phyloP scores from a whole-genome alignment of 2,113 vertebrate species.

The Campylomormyrus tamandua region DNA sequence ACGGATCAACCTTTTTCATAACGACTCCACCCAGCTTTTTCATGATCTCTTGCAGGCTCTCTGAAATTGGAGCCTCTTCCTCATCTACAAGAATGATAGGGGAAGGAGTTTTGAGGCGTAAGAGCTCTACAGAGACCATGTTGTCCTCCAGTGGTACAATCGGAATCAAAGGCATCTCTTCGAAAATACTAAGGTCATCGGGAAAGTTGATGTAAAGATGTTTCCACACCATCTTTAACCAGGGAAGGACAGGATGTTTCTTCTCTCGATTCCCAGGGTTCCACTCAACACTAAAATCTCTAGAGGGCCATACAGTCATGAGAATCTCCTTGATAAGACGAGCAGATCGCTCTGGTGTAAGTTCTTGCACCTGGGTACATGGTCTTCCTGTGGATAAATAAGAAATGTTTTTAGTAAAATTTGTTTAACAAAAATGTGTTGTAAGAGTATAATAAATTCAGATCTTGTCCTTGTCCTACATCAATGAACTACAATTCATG shows the following conservation, averaged over 20 bases:
- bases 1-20: conserved; percentile 78
- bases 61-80: conserved; percentile 69
- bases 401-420: conserved; percentile 6
- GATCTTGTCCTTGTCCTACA: background rate
- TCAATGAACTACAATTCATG: background rate
- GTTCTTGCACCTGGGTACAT: conserved; percentile 85
- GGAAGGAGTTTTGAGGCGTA: conserved; percentile 82
- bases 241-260: conserved; percentile 76
- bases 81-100: conserved; percentile 75
- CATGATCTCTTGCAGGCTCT: conserved; percentile 74
- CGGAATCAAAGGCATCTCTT: conserved; percentile 95
- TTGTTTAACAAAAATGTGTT: background rate
- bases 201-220: conserved; percentile 91
- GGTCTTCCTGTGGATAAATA: conserved; percentile 72
- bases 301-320: conserved; percentile 72
- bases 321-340: conserved; percentile 89
- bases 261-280: conserved; percentile 72
- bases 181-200: conserved; percentile 82
- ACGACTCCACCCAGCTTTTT: conserved; percentile 83
- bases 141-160: conserved; percentile 67
- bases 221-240: conserved; percentile 93
- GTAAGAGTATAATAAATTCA: background rate
- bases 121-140: conserved; percentile 63
- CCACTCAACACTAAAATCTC: conserved; percentile 86
- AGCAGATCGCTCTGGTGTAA: conserved; percentile 85